Conservation (phyloP, 1,140 invertebrate species). For the Penaeus vannamei region DNA sequence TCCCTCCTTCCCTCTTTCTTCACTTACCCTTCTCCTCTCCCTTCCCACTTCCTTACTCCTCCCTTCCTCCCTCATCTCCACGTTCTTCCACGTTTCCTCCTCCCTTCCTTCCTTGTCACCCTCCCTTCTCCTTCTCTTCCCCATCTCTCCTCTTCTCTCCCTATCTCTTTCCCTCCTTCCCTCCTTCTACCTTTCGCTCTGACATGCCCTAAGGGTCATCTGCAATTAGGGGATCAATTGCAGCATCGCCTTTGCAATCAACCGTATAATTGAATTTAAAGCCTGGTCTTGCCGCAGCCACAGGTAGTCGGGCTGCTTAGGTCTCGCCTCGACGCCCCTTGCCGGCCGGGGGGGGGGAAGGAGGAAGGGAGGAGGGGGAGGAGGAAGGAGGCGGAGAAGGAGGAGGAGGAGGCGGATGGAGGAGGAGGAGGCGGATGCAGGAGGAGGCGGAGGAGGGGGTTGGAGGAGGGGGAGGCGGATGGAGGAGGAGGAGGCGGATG, state of each 20-base stretch:
- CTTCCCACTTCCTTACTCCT: no score
- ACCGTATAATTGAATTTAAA: conserved; percentile 52
- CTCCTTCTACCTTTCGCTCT: conserved; percentile 21
- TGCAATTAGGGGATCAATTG: conserved; percentile 55
- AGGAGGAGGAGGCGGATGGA: background rate
- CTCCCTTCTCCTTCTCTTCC: background rate
- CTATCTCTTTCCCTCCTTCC: background rate
- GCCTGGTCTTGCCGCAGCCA: conserved; percentile 29
- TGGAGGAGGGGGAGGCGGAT: no score
- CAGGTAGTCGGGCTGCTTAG: conserved; percentile 40
- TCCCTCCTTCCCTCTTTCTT: background rate
- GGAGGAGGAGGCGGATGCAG: background rate
- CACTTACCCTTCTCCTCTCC: background rate
- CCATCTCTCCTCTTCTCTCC: background rate
- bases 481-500: no score
- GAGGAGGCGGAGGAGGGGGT: no score
- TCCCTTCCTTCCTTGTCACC: background rate
- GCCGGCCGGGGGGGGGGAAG: background rate
- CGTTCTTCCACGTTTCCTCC: background rate
- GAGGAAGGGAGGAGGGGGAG: background rate
- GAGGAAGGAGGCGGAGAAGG: background rate
- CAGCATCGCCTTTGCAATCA: conserved; percentile 51
- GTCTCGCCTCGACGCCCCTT: no score
- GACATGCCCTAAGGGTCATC: conserved; percentile 48
- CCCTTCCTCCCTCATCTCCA: background rate